Base-by-base conservation (phyloP, 2,888 invertebrate genomes). In the Hemaris fuciformis region DNA sequence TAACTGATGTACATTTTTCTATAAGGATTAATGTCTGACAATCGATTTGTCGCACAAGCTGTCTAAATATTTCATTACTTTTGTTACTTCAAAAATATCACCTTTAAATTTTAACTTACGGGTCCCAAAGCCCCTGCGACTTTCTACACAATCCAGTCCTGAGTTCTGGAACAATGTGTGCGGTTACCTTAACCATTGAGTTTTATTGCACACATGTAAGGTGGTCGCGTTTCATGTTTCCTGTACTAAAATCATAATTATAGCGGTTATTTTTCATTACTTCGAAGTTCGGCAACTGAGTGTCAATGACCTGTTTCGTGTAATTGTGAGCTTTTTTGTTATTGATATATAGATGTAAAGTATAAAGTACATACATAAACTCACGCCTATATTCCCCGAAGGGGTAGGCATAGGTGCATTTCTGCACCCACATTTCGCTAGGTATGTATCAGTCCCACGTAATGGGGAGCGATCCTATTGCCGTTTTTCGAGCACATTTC, bases 171-270 rank as follows among this genome's bases (percentile, higher is more conserved):
- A 60, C 53, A 60, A 60, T 60, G 27, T 38, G 45, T 23, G 27
- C 18, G 31, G 60, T 60, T 41, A 41, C 38, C 38, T 60, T 48
- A 38, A 41, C 38, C 38, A 60, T 53, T 53, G 38, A 25, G 45
- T 59, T 60, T 60, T 60, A 60, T 53, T 46, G 48, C 46, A 25
- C 41, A 41, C 60, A 18, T 48, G 53, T 60, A 60, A 34, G 60
- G 18, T 53, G 53, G 25, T 60, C 41, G 41, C 41, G 38, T 60
- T 53, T 25, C 27, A 43, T 46, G 41, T 62, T 62, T 71, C 71
- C 71, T 64, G 68, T 62, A 63, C 57, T 69, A 67, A 67, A 69
- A 42, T 46, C 61, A 64, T 66, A 66, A 64, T 65, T 64, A 63
- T 62, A 64, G 57, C 59, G 62, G 61, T 62, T 57, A 64, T 62